Percentiles rank a stretch among this genome's conserved stretches.
Evolutionary conservation across 2,113 vertebrate genomes (phyloP).

Genomic region (Microtus oregoni): DNA sequence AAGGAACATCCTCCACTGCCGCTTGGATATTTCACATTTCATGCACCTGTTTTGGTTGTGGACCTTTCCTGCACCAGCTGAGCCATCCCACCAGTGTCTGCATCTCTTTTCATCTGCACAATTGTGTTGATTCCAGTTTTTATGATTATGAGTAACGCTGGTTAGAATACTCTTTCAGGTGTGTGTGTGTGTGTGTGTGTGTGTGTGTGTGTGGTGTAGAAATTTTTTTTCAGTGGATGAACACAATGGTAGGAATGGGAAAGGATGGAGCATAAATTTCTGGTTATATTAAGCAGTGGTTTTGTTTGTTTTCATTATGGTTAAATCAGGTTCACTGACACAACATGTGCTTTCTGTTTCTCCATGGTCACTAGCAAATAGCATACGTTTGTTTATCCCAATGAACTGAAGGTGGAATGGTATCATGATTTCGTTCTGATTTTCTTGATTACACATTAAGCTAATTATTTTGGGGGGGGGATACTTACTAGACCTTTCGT

Average conservation of each 20-base stretch:
- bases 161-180: background rate
- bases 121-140: background rate
- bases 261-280: background rate
- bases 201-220: background rate
- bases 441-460: background rate
- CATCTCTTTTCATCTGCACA: background rate
- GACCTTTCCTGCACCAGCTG: background rate
- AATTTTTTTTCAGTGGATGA: background rate
- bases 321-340: background rate
- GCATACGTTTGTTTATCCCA: background rate
- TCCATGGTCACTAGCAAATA: background rate
- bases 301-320: background rate
- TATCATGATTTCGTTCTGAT: background rate
- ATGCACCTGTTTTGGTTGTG: background rate
- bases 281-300: background rate
- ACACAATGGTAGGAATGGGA: background rate
- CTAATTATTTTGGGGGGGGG: background rate
- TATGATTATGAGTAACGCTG: background rate
- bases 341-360: background rate
- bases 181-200: background rate
- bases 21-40: background rate
- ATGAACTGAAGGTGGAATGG: background rate
- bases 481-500: background rate
- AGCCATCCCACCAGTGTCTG: background rate
- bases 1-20: background rate